Base-by-base conservation (phyloP, 2,888 invertebrate species). In the Meta bourneti region DNA sequence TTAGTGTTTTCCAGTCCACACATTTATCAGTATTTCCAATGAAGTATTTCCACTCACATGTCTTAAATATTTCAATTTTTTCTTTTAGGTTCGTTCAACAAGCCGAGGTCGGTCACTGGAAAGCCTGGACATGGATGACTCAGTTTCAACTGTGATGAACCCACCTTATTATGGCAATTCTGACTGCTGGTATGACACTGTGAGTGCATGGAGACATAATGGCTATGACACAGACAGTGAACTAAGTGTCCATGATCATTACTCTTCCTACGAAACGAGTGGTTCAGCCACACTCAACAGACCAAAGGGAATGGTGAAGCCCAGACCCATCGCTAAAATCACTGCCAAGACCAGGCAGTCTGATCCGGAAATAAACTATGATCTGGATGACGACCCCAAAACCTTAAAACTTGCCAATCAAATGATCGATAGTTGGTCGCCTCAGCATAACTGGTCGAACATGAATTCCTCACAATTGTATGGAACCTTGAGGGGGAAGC, bases 241-340 rank as follows among this genome's bases (percentile, higher is more conserved):
- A 86, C 82, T 92, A 6, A 88, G 89, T 81, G 85, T 91, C 11
- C 92, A 93, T 69, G 88, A 92, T n/a, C 89, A 89, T 34, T 92
- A 93, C 51, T 86, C 82, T 70, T 88, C 80, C 7, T 92, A 93
- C 77, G 93, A 93, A 79, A 83, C 93, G 6, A 93, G 93, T 48
- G 93, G 93, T 13, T 93, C 93, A 13, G 98, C 98, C 8, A 98
- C 98, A 0, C 95, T 98, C 93, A 98, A 98, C 0, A 96, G 98
- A 88, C 98, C 98, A 6, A 96, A 98, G 93, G 97, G 97, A 0
- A 95, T 97, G 16, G 97, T 97, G 49, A 96, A 97, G 92, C 97
- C 98, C 7, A 96, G 98, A 82, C 97, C 97, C 0, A 96, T 97
- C 16, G 97, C 97, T 9, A 98, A 98, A 95, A 97, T 96, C 34